Conservation (phyloP, 2,888 invertebrate genomes). For the Melinaea marsaeus region DNA sequence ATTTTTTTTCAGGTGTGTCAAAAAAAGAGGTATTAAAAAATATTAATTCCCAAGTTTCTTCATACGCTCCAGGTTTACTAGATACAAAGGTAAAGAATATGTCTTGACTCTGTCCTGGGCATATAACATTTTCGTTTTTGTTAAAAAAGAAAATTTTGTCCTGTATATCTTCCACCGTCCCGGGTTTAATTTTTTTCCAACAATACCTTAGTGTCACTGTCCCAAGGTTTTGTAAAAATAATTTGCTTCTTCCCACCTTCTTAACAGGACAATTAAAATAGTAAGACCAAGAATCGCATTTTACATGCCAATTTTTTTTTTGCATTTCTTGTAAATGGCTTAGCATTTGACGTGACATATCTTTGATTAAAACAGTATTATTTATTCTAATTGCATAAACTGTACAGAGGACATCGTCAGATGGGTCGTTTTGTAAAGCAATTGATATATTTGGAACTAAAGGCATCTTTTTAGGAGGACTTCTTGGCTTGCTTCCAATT, state of each 20-base stretch:
- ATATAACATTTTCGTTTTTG: conserved; percentile 73
- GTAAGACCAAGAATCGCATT: conserved; percentile 59
- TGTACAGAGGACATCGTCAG: conserved; percentile 32
- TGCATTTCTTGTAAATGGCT: conserved; percentile 41
- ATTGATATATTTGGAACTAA: conserved; percentile 45
- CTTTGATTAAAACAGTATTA: conserved; percentile 54
- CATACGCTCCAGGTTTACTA: conserved; percentile 52
- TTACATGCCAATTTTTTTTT: conserved; percentile 46
- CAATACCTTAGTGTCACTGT: conserved; percentile 67
- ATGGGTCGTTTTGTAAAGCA: conserved; percentile 24
- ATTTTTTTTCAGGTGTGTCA: conserved; percentile 46
- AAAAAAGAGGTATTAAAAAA: conserved; percentile 64
- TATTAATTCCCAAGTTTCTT: conserved; percentile 71
- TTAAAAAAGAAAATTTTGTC: conserved; percentile 76
- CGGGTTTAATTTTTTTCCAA: conserved; percentile 64
- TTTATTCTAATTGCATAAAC: conserved; percentile 63
- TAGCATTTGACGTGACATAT: conserved; percentile 43
- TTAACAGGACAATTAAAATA: conserved; percentile 60
- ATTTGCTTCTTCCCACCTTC: conserved; percentile 52
- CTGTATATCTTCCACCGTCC: conserved; percentile 47
- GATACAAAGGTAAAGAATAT: conserved; percentile 72
- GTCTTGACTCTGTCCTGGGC: conserved; percentile 68
- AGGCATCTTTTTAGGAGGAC: conserved; percentile 45
- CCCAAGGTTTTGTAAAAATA: conserved; percentile 73
- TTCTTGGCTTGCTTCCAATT: conserved; percentile 52